Conservation (phyloP, 2,888 invertebrate genomes). For the Nomada lathburiana region DNA sequence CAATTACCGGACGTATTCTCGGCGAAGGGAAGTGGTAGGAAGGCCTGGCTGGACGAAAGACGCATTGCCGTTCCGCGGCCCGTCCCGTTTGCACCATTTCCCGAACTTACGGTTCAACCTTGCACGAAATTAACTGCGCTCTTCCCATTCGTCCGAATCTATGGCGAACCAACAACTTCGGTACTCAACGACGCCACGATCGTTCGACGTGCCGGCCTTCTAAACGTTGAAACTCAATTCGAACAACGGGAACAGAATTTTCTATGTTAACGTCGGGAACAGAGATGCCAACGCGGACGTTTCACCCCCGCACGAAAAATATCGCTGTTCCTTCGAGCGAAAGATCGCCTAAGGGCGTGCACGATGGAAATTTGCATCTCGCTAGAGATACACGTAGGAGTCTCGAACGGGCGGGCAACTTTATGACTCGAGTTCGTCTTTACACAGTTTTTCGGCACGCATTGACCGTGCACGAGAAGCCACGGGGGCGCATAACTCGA, state of each 20-base stretch:
- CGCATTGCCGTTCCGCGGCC: conserved; percentile 64
- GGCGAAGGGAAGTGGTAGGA: conserved; percentile 30
- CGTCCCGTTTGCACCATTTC: conserved; percentile 47
- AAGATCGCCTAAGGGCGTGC: conserved; percentile 11
- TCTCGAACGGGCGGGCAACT: background rate
- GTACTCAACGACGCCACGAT: background rate
- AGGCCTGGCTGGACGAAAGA: conserved; percentile 65
- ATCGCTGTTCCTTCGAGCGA: background rate
- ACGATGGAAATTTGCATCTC: conserved; percentile 33
- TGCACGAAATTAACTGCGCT: conserved; percentile 63
- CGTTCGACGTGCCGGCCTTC: background rate
- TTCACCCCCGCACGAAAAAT: background rate
- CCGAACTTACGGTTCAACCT: conserved; percentile 55
- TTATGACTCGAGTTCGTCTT: conserved; percentile 21
- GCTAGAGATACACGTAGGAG: background rate
- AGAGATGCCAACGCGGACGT: background rate
- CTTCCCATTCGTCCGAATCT: conserved; percentile 22
- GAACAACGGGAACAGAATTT: conserved; percentile 18
- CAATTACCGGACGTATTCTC: conserved; percentile 77
- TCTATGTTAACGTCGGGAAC: conserved; percentile 1
- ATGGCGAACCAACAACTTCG: background rate
- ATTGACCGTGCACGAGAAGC: conserved; percentile 40
- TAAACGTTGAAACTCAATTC: conserved; percentile 12
- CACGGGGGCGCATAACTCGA: conserved; percentile 13
- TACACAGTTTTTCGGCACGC: conserved; percentile 38